Evolutionary conservation across 2,888 invertebrate species (phyloP).

Genomic region (Andrena flavipes): DNA sequence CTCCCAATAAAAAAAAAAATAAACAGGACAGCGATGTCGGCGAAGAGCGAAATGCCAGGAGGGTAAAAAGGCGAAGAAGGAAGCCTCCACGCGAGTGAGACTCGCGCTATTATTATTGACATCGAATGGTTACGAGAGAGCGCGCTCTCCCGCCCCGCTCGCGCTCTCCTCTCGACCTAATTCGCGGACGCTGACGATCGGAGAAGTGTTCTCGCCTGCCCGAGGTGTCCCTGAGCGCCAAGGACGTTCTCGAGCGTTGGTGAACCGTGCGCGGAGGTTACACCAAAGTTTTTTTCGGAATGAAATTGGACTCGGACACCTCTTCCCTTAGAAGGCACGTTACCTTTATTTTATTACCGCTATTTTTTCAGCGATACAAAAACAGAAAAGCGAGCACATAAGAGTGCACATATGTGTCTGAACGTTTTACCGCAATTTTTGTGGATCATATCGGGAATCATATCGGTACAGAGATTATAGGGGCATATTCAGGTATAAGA

Average conservation of each 20-base stretch:
- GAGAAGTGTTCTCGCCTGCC: slow-evolving; percentile 73
- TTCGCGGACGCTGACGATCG: slow-evolving; percentile 73
- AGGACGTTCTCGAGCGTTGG: slow-evolving; percentile 72
- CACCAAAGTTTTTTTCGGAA: slow-evolving; percentile 38
- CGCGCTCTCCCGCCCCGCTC: slow-evolving; percentile 47
- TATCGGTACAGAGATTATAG: too few species aligned
- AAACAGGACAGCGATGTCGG: neutral
- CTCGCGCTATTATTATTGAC: slow-evolving; percentile 69
- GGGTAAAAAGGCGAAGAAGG: slow-evolving; percentile 49
- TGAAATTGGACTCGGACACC: slow-evolving; percentile 3
- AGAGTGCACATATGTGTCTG: too few species aligned
- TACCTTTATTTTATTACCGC: neutral
- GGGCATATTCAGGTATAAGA: neutral
- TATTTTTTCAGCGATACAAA: slow-evolving; percentile 13
- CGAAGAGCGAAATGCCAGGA: neutral
- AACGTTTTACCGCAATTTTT: too few species aligned
- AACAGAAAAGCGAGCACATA: too few species aligned
- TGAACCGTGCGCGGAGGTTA: slow-evolving; percentile 65
- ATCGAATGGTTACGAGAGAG: slow-evolving; percentile 70
- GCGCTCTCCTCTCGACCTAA: slow-evolving; percentile 75
- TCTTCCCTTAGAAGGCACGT: slow-evolving; percentile 29
- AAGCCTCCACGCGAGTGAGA: slow-evolving; percentile 55
- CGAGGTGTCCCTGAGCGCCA: slow-evolving; percentile 76
- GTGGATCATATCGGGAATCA: too few species aligned
- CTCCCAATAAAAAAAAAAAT: slow-evolving; percentile 4